Conservation (phyloP, 2,113 vertebrate genomes). For the Pseudopodoces humilis region DNA sequence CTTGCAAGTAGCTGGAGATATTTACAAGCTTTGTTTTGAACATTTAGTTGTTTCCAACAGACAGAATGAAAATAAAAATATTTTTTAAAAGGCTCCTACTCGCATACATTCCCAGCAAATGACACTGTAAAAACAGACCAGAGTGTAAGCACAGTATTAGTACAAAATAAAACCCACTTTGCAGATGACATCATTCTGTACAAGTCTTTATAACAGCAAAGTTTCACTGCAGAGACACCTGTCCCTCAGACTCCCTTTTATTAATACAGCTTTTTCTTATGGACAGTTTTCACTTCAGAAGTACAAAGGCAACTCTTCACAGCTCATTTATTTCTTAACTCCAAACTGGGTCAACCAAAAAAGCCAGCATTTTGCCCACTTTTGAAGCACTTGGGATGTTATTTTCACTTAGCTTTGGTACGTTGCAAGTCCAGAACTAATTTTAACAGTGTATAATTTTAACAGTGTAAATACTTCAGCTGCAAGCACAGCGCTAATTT, state of each 20-base stretch:
- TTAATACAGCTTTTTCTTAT: neutral
- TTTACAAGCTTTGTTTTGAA: neutral
- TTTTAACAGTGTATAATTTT: constrained; percentile 50
- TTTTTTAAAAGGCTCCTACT: neutral
- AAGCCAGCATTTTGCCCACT: neutral
- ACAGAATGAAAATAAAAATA: neutral
- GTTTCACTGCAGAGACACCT: neutral
- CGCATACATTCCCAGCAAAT: neutral
- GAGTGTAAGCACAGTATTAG: neutral
- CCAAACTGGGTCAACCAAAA: neutral
- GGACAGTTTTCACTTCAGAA: neutral
- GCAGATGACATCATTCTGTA: neutral
- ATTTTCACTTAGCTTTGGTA: constrained; percentile 24
- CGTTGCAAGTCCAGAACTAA: constrained; percentile 20
- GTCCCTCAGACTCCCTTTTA: neutral
- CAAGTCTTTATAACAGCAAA: neutral
- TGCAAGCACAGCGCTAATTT: constrained; percentile 49
- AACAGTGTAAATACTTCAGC: constrained; percentile 45
- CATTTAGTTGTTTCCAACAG: neutral
- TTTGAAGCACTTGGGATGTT: constrained; percentile 28
- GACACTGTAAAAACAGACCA: neutral
- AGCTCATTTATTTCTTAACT: neutral
- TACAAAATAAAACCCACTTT: neutral
- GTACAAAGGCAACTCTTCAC: constrained; percentile 3
- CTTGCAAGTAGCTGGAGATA: neutral